Base-by-base conservation (phyloP, 2,888 invertebrate genomes). In the Prosopocoilus inquinatus region DNA sequence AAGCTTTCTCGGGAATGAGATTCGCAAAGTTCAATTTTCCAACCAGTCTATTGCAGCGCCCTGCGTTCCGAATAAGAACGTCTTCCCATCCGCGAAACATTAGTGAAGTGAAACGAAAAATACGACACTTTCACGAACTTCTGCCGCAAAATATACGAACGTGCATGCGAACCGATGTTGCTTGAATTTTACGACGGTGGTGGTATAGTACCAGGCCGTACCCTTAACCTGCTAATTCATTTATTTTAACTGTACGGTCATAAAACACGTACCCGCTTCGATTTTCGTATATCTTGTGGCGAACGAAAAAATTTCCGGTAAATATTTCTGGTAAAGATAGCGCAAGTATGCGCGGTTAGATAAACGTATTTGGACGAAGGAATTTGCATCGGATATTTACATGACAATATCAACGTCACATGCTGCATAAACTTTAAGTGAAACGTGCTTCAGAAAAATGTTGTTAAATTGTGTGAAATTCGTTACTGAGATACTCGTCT, bases 221-320 rank as follows among this genome's bases (percentile, higher is more conserved):
- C 63, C 59, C 54, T 55, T 45, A 52, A 53, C 53, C 56, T 55
- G 59, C 62, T 60, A 64, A 62, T 64, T 65, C 60, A 56, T 63
- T 63, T 60, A 55, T 55, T 62, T 61, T 60, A 53, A 52, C 60
- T 57, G 50, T 50, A 44, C 45, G 44, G 45, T 50, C 50, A 50
- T 50, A 50, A 50, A 50, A 35, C 50, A 13, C 50, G 45, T 35
- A 45, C 50, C 50, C 50, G 36, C 12, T 50, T 44, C 38, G 12
- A 44, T 43, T 38, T 47, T 45, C 32, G 20, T 28, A 3, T 28
- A 28, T 28, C 20, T 28, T 7, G 20, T 28, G 20, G 20, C 7
- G 4, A 28, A 28, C 20, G 20, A 28, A 28, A 28, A 28, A 28
- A 28, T 28, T 28, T 7, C 7, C 20, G 20, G 20, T 28, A 28